Base-by-base conservation (phyloP, 2,888 invertebrate species). In the Synergus japonicus region DNA sequence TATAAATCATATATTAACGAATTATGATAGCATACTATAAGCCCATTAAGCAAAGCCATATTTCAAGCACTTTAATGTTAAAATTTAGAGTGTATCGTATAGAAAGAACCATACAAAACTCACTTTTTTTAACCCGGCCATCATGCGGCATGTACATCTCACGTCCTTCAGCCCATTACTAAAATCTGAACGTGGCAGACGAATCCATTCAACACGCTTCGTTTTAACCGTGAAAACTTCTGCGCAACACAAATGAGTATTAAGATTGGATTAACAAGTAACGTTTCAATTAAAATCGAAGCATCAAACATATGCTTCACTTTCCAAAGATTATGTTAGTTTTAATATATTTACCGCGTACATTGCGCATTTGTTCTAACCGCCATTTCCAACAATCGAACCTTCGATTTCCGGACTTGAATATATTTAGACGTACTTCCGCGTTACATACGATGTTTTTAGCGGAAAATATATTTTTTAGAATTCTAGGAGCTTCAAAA, bases 111-210 rank as follows among this genome's bases (percentile, higher is more conserved):
- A n/a, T 54, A 3, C 54, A 67, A 49, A 54, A 73, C 73, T 73
- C 18, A 73, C 73, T 54, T 73, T 73, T 12, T 37, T 15, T 54
- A 54, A 37, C 73, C 54, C 73, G 54, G 73, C 54, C 73, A 73
- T 73, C 10, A 10, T 73, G 54, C 73, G 73, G 73, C 54, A 54
- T 73, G 10, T 9, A n/a, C 73, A 37, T 54, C 73, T 73, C 37
- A 54, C 37, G 37, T 29, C 66, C 37, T 73, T 73, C 73, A 73
- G 73, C 73, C 73, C 73, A 73, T 73, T 73, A 73, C 73, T 73
- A 66, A 66, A 66, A 66, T 15, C 18, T 65, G 63, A 41, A n/a
- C 15, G 54, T 54, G n/a, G n/a, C 54, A n/a, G 54, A 8, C n/a
- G 54, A 54, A 49, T 37, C 29, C 15, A 44, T 13, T 73, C 3